A percentile compares a stretch with the other conserved stretches of the same genome.
phyloP scores from a whole-genome alignment of 2,888 invertebrate species.

The Notocelia uddmanniana region DNA sequence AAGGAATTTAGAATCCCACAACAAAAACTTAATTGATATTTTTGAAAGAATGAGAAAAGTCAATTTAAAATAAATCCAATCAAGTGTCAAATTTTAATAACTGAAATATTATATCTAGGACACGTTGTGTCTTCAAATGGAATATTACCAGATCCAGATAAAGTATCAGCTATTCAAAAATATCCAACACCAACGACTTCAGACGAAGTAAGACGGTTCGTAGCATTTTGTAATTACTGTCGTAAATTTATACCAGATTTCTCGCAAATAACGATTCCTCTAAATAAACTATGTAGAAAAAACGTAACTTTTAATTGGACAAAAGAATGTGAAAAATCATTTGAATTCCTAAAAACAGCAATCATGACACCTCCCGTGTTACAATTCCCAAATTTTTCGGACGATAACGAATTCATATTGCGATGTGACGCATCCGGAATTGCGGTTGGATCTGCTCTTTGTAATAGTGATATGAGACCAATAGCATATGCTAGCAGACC shows the following conservation, averaged over 20 bases:
- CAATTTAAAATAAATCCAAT: conserved; percentile 39
- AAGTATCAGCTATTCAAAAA: conserved; percentile 20
- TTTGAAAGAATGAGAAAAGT: conserved; percentile 32
- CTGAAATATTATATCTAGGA: conserved; percentile 35
- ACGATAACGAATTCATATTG: not conserved
- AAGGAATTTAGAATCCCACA: conserved; percentile 2
- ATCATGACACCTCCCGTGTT: conserved; percentile 16
- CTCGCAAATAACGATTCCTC: not conserved
- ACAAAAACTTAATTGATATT: conserved; percentile 13
- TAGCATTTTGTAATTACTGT: too few species aligned
- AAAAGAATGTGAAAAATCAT: not conserved
- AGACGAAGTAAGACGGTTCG: not conserved
- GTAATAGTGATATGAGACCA: conserved; percentile 12
- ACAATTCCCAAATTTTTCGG: conserved; percentile 36
- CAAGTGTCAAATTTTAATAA: conserved; percentile 39
- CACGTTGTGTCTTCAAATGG: conserved; percentile 34
- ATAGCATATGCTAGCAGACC: conserved; percentile 6
- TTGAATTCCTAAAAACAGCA: not conserved
- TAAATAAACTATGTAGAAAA: not conserved
- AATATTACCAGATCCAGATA: conserved; percentile 32
- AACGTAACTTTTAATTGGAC: not conserved
- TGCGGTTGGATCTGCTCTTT: not conserved
- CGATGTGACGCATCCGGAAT: not conserved
- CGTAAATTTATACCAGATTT: not conserved
- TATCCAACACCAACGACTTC: conserved; percentile 7